A percentile compares a stretch with the other conserved stretches of the same genome.
Evolutionary conservation across 2,888 invertebrate species (phyloP).

Genomic region (Helleia helle): DNA sequence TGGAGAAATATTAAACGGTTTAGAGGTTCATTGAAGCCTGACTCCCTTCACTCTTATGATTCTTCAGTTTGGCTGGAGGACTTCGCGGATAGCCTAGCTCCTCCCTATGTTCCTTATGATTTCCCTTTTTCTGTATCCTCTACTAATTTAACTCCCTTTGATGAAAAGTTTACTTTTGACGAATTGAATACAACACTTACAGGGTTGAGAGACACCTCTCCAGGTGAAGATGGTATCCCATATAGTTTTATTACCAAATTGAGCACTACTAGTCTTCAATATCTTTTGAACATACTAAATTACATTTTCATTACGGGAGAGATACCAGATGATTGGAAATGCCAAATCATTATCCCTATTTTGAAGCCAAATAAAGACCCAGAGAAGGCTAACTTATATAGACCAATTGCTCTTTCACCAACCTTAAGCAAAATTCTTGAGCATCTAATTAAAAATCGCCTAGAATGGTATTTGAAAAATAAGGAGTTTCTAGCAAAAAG

Average conservation of each 20-base stretch:
- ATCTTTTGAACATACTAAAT: neutral
- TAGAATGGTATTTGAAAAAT: no score
- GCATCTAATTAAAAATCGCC: neutral
- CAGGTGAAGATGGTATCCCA: neutral
- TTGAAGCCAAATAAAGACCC: neutral
- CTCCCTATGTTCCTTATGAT: no score
- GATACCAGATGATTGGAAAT: neutral
- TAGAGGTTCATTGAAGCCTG: no score
- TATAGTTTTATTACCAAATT: neutral
- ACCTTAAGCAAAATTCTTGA: neutral
- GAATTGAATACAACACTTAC: neutral
- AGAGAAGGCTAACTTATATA: neutral
- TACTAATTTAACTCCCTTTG: neutral
- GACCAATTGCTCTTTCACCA: neutral
- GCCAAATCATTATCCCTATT: neutral
- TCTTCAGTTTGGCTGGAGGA: neutral
- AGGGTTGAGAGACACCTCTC: neutral
- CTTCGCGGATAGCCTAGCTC: slow-evolving; percentile 1
- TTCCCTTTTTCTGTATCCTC: neutral
- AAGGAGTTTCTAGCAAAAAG: neutral
- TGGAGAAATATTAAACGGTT: no score
- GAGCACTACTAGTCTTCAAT: no score
- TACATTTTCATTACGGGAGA: neutral
- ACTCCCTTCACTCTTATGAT: neutral
- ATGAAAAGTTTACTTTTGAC: neutral